These are phyloP conservation scores for Poeciliopsis retropinna DNA, from an alignment of 2,113 vertebrate species.

Conservation along the genomic window DNA sequence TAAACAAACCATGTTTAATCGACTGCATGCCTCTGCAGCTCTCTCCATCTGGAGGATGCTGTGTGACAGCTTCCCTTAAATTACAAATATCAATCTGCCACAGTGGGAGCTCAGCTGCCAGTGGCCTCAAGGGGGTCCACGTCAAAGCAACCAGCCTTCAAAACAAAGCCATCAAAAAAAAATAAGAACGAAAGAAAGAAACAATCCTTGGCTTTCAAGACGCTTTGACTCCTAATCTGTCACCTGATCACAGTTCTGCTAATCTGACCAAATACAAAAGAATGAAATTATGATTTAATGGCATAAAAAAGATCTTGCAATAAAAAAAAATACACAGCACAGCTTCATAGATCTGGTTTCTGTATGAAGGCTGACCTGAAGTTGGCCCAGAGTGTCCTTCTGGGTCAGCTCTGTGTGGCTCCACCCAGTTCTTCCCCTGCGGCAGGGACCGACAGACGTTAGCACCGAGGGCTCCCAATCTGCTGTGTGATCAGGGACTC, in stretches of 20 bases:
- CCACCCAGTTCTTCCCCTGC: constrained; percentile 39
- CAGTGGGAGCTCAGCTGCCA: constrained; percentile 75
- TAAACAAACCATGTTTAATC: constrained; percentile 79
- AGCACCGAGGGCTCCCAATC: constrained; percentile 74
- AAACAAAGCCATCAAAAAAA: constrained; percentile 70
- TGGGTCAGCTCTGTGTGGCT: constrained; percentile 54
- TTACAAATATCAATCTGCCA: constrained; percentile 82
- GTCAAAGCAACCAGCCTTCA: constrained; percentile 67
- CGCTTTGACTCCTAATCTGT: constrained; percentile 21
- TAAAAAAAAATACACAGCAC: neutral
- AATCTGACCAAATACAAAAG: constrained; percentile 18
- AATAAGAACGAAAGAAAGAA: too few species aligned
- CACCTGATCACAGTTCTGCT: constrained; percentile 29
- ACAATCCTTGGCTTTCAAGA: constrained; percentile 3
- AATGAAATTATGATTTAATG: neutral
- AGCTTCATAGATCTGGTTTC: constrained; percentile 7
- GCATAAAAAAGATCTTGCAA: neutral
- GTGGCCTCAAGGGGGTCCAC: constrained; percentile 72
- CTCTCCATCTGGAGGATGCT: constrained; percentile 76
- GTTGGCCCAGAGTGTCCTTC: constrained; percentile 38
- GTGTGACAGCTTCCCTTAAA: constrained; percentile 78
- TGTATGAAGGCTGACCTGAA: constrained; percentile 23
- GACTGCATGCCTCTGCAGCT: constrained; percentile 66
- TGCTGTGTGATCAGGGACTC: constrained; percentile 65
- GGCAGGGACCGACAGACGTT: constrained; percentile 61